phyloP scores from a whole-genome alignment of 2,113 vertebrate genomes.

The Marcusenius ussheri region DNA sequence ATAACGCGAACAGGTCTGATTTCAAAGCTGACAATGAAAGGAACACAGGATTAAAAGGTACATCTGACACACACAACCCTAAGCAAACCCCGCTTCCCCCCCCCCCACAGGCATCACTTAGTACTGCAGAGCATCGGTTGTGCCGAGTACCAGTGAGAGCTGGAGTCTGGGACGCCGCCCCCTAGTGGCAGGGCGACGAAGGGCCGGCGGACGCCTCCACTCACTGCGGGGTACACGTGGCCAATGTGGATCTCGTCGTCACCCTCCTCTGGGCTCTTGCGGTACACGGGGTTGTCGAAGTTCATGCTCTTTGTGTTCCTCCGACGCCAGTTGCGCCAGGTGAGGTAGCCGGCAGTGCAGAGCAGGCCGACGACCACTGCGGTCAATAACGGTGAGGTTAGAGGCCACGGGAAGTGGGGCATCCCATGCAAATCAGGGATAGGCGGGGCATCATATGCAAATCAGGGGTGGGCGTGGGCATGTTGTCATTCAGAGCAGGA shows the following conservation, averaged over 20 bases:
- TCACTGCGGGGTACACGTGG: constrained; percentile 94
- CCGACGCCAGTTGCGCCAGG: constrained; percentile 97
- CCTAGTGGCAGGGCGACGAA: constrained; percentile 64
- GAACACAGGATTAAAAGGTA: background rate
- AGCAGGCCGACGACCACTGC: constrained; percentile 84
- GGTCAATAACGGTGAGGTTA: constrained; percentile 63
- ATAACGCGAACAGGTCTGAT: background rate
- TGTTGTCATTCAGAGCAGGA: constrained; percentile 31
- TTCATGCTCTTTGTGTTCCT: constrained; percentile 99
- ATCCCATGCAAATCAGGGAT: constrained; percentile 15
- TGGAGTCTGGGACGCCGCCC: constrained; percentile 59
- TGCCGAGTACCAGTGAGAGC: constrained; percentile 67
- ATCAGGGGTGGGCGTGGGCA: background rate
- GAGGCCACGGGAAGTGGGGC: background rate
- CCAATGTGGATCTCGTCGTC: constrained; percentile 95
- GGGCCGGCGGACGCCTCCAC: constrained; percentile 62
- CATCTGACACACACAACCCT: background rate
- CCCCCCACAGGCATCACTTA: constrained; percentile 46
- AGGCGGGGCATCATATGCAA: background rate
- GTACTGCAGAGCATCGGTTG: constrained; percentile 56
- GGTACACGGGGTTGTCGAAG: constrained; percentile 97
- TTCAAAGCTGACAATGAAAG: background rate
- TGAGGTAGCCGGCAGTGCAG: constrained; percentile 86
- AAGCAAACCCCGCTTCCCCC: background rate
- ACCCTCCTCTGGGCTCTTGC: constrained; percentile 95